These are phyloP conservation scores for Phenganax subtilis DNA, from an alignment of 92 coral and sea anemone species.

Conservation along the genomic window DNA sequence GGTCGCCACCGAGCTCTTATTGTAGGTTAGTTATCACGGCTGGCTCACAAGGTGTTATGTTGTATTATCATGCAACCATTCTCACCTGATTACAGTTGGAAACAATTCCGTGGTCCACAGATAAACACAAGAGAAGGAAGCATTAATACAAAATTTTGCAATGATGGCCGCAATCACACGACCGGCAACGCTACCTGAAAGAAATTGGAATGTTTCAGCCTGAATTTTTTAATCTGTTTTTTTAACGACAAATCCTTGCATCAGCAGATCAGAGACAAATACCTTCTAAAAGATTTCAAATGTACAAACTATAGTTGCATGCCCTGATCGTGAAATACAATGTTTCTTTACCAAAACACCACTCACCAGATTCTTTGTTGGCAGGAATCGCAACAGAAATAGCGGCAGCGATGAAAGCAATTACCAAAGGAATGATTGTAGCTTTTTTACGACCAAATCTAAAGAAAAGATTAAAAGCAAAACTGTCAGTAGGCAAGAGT, in stretches of 20 bases:
- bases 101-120: constrained; percentile 5
- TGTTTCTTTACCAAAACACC: background rate
- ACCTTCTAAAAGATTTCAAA: too few relatives aligned
- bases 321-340: background rate
- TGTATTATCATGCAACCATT: too few relatives aligned
- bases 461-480: background rate
- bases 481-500: background rate
- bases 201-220: background rate
- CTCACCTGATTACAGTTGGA: constrained; percentile 16
- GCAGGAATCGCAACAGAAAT: background rate
- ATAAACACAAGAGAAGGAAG: constrained; percentile 5
- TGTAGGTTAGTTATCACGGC: too few relatives aligned
- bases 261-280: background rate
- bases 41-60: too few relatives aligned
- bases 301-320: too few relatives aligned
- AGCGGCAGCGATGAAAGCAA: constrained; percentile 44
- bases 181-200: background rate
- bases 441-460: constrained; percentile 73
- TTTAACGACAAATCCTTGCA: background rate
- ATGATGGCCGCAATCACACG: background rate
- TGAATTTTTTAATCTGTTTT: too few relatives aligned
- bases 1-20: too few relatives aligned
- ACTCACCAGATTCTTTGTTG: background rate
- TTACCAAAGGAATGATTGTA: constrained; percentile 46
- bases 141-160: constrained; percentile 8